phyloP scores from a whole-genome alignment of 2,888 invertebrate genomes.

The Drosophila kuntzei region DNA sequence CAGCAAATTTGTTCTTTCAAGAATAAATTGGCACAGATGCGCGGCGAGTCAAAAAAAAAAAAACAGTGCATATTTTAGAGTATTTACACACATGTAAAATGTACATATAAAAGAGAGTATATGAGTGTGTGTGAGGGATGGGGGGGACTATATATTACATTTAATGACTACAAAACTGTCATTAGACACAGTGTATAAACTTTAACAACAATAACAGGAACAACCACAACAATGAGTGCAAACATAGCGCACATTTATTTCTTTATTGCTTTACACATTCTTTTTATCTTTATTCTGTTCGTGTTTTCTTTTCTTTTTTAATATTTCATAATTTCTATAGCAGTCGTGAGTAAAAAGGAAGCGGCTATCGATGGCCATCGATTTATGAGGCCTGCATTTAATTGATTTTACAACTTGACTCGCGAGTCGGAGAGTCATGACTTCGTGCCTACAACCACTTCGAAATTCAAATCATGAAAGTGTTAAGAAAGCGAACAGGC shows the following conservation, averaged over 20 bases:
- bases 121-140: conserved; percentile 8
- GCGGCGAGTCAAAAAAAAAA: conserved; percentile 12
- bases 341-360: conserved; percentile 33
- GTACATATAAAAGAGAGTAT: not conserved
- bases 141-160: conserved; percentile 54
- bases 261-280: conserved; percentile 5
- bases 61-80: conserved; percentile 29
- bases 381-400: conserved; percentile 62
- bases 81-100: conserved; percentile 7
- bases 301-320: conserved; percentile 5
- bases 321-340: conserved; percentile 56
- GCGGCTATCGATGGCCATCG: conserved; percentile 34
- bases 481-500: conserved; percentile 67
- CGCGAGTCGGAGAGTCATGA: conserved; percentile 18
- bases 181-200: conserved; percentile 76
- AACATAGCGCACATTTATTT: conserved; percentile 65
- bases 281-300: not conserved
- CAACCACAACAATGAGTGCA: conserved; percentile 29
- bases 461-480: conserved; percentile 76
- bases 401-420: conserved; percentile 66
- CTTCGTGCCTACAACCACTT: conserved; percentile 30
- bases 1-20: conserved; percentile 65
- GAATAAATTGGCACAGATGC: conserved; percentile 57
- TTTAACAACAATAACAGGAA: conserved; percentile 29
- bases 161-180: conserved; percentile 73